Evolutionary conservation across 2,888 invertebrate genomes (phyloP).

Genomic region (Gymnoscelis rufifasciata): DNA sequence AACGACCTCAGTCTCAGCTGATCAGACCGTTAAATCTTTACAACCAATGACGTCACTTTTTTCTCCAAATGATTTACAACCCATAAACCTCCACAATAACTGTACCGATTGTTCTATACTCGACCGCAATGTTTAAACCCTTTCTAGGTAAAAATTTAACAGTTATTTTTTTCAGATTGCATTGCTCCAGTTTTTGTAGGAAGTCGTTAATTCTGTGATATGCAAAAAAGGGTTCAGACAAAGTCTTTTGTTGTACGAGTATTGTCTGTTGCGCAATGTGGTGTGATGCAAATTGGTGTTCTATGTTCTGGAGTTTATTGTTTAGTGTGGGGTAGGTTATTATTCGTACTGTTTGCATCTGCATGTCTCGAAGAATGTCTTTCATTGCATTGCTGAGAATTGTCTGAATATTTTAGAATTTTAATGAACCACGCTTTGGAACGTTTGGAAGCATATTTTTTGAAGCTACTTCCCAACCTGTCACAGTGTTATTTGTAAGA

Average conservation of each 20-base stretch:
- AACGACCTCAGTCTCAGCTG: slow-evolving; percentile 68
- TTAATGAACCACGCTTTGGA: not conserved
- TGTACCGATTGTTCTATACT: slow-evolving; percentile 72
- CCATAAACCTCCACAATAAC: slow-evolving; percentile 74
- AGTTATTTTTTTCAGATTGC: slow-evolving; percentile 46
- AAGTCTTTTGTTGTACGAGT: slow-evolving; percentile 37
- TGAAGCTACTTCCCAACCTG: not conserved
- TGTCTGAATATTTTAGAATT: slow-evolving; percentile 3
- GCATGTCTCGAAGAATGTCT: slow-evolving; percentile 23
- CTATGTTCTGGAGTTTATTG: slow-evolving; percentile 23
- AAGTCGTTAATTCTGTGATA: slow-evolving; percentile 64
- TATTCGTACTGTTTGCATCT: slow-evolving; percentile 24
- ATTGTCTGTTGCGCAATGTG: slow-evolving; percentile 48
- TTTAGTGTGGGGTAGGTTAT: slow-evolving; percentile 25
- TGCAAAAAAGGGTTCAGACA: slow-evolving; percentile 71
- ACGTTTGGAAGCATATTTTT: not conserved
- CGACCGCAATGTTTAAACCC: slow-evolving; percentile 76
- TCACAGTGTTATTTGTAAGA: no score
- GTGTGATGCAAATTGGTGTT: slow-evolving; percentile 39
- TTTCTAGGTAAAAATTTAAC: slow-evolving; percentile 63
- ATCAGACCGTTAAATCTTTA: slow-evolving; percentile 72
- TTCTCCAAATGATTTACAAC: slow-evolving; percentile 73
- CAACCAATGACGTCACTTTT: slow-evolving; percentile 71
- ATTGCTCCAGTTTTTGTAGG: slow-evolving; percentile 68
- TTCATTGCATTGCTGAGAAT: not conserved